phyloP scores from a whole-genome alignment of 2,888 invertebrate genomes.

The Anthophora plumipes region DNA sequence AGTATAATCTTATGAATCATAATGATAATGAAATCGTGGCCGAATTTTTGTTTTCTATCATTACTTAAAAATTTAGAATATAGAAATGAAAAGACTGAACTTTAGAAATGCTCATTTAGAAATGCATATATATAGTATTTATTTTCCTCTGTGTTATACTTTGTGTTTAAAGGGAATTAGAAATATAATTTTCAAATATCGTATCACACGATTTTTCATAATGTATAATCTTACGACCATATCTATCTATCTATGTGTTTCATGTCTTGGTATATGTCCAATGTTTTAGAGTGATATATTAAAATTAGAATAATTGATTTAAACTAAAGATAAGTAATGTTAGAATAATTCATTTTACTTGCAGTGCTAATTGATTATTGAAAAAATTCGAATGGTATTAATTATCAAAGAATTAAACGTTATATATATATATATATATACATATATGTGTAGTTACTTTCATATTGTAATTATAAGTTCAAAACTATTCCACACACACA shows the following conservation, averaged over 20 bases:
- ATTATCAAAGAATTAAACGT: no score
- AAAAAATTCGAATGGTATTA: background rate
- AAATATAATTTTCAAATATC: slow-evolving; percentile 28
- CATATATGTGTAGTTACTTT: background rate
- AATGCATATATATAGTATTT: slow-evolving; percentile 62
- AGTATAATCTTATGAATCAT: slow-evolving; percentile 10
- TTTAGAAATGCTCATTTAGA: slow-evolving; percentile 62
- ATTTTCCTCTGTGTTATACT: slow-evolving; percentile 29
- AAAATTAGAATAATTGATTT: slow-evolving; percentile 29
- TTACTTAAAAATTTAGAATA: slow-evolving; percentile 64
- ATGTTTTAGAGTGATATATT: slow-evolving; percentile 20
- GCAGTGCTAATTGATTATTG: slow-evolving; percentile 3
- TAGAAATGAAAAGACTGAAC: slow-evolving; percentile 70
- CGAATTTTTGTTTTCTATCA: slow-evolving; percentile 33
- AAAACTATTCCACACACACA: background rate
- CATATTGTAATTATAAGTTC: slow-evolving; percentile 16
- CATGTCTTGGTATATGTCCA: slow-evolving; percentile 11
- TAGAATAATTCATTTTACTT: slow-evolving; percentile 7
- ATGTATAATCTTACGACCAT: slow-evolving; percentile 30
- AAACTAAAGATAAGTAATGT: background rate
- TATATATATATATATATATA: no score
- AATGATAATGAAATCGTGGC: background rate
- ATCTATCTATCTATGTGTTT: slow-evolving; percentile 17
- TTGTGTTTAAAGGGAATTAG: slow-evolving; percentile 38
- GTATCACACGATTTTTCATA: slow-evolving; percentile 31